Percentiles rank a stretch among this genome's conserved stretches.
phyloP scores from a whole-genome alignment of 2,888 invertebrate genomes.

The Syritta pipiens region DNA sequence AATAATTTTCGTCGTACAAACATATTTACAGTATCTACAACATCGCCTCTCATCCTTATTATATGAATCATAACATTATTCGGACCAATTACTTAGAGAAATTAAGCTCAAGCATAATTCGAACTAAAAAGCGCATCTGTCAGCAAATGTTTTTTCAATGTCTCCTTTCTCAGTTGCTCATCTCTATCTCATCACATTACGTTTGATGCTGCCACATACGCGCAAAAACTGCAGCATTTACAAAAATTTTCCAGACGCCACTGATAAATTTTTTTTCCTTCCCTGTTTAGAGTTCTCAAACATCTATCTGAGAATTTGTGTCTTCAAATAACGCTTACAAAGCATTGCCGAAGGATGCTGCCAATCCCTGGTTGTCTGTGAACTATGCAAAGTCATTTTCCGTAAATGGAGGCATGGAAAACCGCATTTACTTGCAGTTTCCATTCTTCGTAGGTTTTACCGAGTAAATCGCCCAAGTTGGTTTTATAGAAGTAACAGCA shows the following conservation, averaged over 20 bases:
- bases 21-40: too few relatives aligned
- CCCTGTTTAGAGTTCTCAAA: slow-evolving; percentile 4
- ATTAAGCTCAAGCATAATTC: too few relatives aligned
- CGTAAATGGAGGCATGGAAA: slow-evolving; percentile 53
- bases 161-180: background rate
- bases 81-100: too few relatives aligned
- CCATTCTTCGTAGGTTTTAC: too few relatives aligned
- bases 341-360: slow-evolving; percentile 54
- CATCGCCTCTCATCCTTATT: too few relatives aligned
- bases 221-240: slow-evolving; percentile 45
- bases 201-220: background rate
- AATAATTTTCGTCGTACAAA: too few relatives aligned
- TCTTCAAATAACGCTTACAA: slow-evolving; percentile 43
- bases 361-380: background rate
- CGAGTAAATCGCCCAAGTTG: too few relatives aligned
- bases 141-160: too few relatives aligned
- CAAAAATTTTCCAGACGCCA: slow-evolving; percentile 55
- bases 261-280: slow-evolving; percentile 24
- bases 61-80: too few relatives aligned
- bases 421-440: slow-evolving; percentile 69
- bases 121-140: too few relatives aligned
- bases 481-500: slow-evolving; percentile 52
- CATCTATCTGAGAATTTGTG: slow-evolving; percentile 33
- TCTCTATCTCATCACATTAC: background rate
- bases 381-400: slow-evolving; percentile 60